Conservation (phyloP, 2,888 invertebrate species). For the Diloba caeruleocephala region DNA sequence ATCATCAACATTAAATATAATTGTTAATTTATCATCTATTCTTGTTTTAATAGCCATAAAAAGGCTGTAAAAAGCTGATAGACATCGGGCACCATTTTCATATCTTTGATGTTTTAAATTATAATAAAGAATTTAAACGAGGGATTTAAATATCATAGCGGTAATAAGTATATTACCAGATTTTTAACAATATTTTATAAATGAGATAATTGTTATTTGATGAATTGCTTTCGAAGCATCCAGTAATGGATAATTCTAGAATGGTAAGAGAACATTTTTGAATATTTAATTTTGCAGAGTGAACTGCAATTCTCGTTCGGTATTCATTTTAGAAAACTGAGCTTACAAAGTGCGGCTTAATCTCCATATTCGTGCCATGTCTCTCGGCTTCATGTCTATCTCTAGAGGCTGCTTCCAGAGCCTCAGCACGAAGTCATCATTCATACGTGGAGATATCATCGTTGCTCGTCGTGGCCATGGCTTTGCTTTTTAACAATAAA, state of each 20-base stretch:
- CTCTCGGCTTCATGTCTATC: conserved; percentile 78
- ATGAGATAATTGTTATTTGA: conserved; percentile 3
- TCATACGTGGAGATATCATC: conserved; percentile 88
- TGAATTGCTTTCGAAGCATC: conserved; percentile 3
- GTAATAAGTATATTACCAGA: conserved; percentile 14
- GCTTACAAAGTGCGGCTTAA: conserved; percentile 53
- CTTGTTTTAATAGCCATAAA: conserved; percentile 16
- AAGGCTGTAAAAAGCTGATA: conserved; percentile 40
- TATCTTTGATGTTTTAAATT: conserved; percentile 41
- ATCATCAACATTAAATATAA: conserved; percentile 47
- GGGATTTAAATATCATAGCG: conserved; percentile 25
- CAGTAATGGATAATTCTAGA: conserved; percentile 19
- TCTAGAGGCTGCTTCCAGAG: conserved; percentile 79
- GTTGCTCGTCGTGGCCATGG: conserved; percentile 83
- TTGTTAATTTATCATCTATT: conserved; percentile 27
- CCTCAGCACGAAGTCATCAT: conserved; percentile 88
- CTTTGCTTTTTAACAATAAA: conserved; percentile 88
- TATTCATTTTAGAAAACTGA: conserved; percentile 53
- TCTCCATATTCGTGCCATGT: conserved; percentile 86
- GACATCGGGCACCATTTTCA: conserved; percentile 34
- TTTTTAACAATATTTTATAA: conserved; percentile 14
- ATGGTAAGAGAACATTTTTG: conserved; percentile 31
- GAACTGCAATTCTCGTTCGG: conserved; percentile 49
- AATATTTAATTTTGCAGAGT: conserved; percentile 43
- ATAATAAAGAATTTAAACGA: conserved; percentile 37